Base-by-base conservation (phyloP, 2,888 invertebrate species). In the Corythucha ciliata region DNA sequence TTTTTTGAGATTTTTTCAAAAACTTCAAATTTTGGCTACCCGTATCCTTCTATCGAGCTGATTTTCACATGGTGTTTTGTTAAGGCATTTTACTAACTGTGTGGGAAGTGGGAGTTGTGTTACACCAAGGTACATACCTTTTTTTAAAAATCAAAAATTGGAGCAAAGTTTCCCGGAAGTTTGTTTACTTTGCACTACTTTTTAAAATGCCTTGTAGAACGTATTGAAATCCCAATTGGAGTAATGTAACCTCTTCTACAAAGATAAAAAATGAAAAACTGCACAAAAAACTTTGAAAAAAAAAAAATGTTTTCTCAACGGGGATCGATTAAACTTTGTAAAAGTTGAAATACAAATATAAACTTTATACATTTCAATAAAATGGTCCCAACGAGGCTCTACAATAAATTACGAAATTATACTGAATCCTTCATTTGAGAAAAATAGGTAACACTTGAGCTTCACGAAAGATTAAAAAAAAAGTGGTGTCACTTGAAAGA, bases 171-270 rank as follows among this genome's bases (percentile, higher is more conserved):
- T 18, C 36, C 36, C 12, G 10, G 3, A 26, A 10, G 2, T n/a
- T 24, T 5, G 14, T 29, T 1, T 47, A 36, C 34, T 36, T 47
- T 47, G 47, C 36, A 24, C 47, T 25, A 47, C 7, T 36, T 20
- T 47, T n/a, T 36, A 18, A 22, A 36, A 36, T n/a, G 7, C 36
- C 33, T 24, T 36, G 26, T 3, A 44, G 32, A 44, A 32, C 24
- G 10, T 3, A 20, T 44, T 32, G 29, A 29, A 22, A 16, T 29
- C 18, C 4, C 8, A 29, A 20, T n/a, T 44, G 44, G 44, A 10
- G 32, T 32, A 44, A 44, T 20, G 44, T 7, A n/a, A 16, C 12
- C 25, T 32, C 4, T 32, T 6, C 32, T 18, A 32, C 4, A 10
- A 32, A 32, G 29, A 44, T 18, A 29, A 8, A 10, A n/a, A n/a